Percentiles rank a stretch among this genome's conserved stretches.
phyloP scores from a whole-genome alignment of 2,797 vertebrate genomes.

The Acanthornis magna region DNA sequence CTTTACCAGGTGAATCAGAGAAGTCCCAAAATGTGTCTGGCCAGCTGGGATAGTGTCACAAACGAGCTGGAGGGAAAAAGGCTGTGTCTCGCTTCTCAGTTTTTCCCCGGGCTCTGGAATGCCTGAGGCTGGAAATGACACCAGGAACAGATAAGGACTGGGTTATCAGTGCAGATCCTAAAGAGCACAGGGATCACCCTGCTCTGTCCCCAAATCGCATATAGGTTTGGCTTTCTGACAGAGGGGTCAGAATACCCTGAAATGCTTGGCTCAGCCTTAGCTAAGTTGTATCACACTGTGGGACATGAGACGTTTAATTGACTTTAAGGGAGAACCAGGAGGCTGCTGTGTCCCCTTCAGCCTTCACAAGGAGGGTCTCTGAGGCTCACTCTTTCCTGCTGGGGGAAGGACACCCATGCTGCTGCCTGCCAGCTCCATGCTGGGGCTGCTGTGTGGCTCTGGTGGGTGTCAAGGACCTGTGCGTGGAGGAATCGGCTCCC shows the following conservation, averaged over 20 bases:
- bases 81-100: neutral
- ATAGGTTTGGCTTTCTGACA: neutral
- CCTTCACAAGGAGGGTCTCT: neutral
- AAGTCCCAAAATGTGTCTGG: neutral
- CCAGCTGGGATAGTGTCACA: neutral
- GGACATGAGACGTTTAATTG: fast-evolving
- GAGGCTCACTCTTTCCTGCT: neutral
- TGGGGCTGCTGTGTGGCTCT: neutral
- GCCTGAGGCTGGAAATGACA: neutral
- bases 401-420: neutral
- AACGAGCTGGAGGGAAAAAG: neutral
- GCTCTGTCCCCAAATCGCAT: fast-evolving
- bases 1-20: neutral
- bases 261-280: neutral
- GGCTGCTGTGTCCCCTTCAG: neutral
- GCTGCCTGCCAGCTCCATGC: neutral
- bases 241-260: neutral
- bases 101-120: neutral
- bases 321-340: neutral
- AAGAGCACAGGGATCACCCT: neutral
- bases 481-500: neutral
- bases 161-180: neutral
- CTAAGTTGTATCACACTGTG: neutral
- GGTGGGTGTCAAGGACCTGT: neutral
- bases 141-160: fast-evolving